Evolutionary conservation across 1,140 invertebrate genomes (phyloP).

Genomic region (Theocolax elegans): DNA sequence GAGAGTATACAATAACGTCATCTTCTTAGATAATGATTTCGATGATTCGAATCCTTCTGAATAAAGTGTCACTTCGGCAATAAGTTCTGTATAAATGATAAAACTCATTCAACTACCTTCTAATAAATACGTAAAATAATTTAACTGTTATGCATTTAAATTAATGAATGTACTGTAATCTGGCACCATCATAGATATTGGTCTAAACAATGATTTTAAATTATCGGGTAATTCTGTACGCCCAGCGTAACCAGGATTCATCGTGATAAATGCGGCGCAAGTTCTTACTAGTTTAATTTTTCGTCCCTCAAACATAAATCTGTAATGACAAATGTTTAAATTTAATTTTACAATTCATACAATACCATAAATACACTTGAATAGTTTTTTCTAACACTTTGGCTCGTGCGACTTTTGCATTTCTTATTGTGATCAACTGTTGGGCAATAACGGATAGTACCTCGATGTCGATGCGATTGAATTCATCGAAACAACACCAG

Average conservation of each 20-base stretch:
- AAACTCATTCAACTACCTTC: neutral
- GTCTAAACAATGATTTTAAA: conserved; percentile 86
- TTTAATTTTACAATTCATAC: no score
- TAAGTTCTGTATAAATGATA: conserved; percentile 72
- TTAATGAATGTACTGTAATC: conserved; percentile 76
- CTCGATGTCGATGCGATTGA: conserved; percentile 91
- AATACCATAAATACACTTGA: no score
- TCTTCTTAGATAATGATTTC: conserved; percentile 86
- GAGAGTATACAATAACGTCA: conserved; percentile 92
- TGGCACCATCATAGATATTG: conserved; percentile 93
- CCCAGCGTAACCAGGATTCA: conserved; percentile 92
- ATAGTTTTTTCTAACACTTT: conserved; percentile 69
- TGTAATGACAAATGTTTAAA: conserved; percentile 48
- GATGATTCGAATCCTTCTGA: conserved; percentile 92
- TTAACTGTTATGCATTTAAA: neutral
- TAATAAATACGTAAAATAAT: neutral
- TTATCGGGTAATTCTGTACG: conserved; percentile 86
- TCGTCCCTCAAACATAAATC: conserved; percentile 90
- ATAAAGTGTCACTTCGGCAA: conserved; percentile 92
- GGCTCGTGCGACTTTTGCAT: conserved; percentile 77
- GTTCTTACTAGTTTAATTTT: conserved; percentile 86
- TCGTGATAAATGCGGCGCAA: conserved; percentile 91
- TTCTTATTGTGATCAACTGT: conserved; percentile 81
- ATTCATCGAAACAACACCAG: conserved; percentile 94
- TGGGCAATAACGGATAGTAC: conserved; percentile 90